A percentile compares a stretch with the other conserved stretches of the same genome.
Conservation (phyloP, 2,888 invertebrate species). For the Tanytarsus gracilentus region DNA sequence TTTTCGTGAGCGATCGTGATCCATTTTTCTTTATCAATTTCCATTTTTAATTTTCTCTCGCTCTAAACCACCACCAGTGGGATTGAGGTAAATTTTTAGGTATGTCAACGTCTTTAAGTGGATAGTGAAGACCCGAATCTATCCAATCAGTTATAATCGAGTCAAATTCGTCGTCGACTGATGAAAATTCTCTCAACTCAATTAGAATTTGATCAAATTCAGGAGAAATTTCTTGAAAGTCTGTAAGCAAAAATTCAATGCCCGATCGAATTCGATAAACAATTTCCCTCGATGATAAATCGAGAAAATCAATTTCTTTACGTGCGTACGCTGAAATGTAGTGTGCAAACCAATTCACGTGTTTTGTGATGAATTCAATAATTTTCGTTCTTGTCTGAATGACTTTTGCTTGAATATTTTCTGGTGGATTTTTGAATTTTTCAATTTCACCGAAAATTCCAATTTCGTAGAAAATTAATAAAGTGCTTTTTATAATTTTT, state of each 20-base stretch:
- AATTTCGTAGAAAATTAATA: constrained; percentile 25
- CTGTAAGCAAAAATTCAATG: constrained; percentile 15
- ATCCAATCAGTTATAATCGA: constrained; percentile 19
- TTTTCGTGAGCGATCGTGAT: constrained; percentile 22
- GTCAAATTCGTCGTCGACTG: constrained; percentile 26
- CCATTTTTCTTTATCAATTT: constrained; percentile 24
- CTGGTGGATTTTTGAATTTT: constrained; percentile 12
- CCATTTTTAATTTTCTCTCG: constrained; percentile 15
- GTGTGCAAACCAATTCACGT: constrained; percentile 12
- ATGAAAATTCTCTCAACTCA: neutral
- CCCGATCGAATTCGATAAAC: constrained; percentile 13
- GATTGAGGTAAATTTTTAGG: constrained; percentile 20
- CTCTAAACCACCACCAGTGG: constrained; percentile 23
- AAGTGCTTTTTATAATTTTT: constrained; percentile 18
- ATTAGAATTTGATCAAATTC: constrained; percentile 5
- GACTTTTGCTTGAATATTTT: constrained; percentile 10
- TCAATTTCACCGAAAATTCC: constrained; percentile 24
- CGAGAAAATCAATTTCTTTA: constrained; percentile 24
- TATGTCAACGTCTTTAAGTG: constrained; percentile 15
- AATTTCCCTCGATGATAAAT: constrained; percentile 14
- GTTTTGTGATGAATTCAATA: constrained; percentile 10
- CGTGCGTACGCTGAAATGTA: constrained; percentile 18
- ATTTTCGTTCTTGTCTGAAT: constrained; percentile 12
- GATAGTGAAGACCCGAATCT: constrained; percentile 15
- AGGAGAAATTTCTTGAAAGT: neutral